Conservation (phyloP, 2,888 invertebrate species). For the Papilio protenor region DNA sequence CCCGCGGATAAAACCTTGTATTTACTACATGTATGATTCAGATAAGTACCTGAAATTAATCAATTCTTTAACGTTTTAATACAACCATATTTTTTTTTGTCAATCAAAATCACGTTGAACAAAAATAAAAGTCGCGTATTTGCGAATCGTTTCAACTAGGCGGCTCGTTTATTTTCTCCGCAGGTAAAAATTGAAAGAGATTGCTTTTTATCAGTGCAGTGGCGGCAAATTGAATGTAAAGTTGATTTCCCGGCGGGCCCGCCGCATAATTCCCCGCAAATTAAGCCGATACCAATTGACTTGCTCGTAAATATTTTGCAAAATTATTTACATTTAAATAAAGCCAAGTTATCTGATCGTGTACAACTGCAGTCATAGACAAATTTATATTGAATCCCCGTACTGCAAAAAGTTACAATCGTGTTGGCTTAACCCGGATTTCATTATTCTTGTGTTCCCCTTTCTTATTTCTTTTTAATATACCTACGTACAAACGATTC, state of each 20-base stretch:
- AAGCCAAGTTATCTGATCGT: neutral
- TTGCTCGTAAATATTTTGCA: constrained; percentile 81
- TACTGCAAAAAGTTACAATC: neutral
- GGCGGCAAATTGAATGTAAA: constrained; percentile 81
- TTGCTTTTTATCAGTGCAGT: constrained; percentile 80
- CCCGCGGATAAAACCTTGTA: too few relatives aligned
- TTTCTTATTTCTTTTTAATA: neutral
- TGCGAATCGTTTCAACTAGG: constrained; percentile 21
- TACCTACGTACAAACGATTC: neutral
- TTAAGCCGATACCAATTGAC: constrained; percentile 79
- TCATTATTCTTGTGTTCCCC: neutral
- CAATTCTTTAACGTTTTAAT: too few relatives aligned
- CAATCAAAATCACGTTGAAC: neutral
- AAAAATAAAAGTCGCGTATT: constrained; percentile 13
- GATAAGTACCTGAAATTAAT: too few relatives aligned
- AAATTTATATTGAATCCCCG: neutral
- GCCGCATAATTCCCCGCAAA: constrained; percentile 78
- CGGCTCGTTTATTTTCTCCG: constrained; percentile 37
- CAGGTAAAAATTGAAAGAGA: constrained; percentile 66
- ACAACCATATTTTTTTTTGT: too few relatives aligned
- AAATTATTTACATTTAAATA: constrained; percentile 68
- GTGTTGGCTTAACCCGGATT: neutral
- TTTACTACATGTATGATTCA: too few relatives aligned
- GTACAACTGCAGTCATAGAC: neutral
- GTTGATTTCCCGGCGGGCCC: constrained; percentile 81